Evolutionary conservation across 1,140 invertebrate species (phyloP).

Genomic region (Adoxophyes honmai): DNA sequence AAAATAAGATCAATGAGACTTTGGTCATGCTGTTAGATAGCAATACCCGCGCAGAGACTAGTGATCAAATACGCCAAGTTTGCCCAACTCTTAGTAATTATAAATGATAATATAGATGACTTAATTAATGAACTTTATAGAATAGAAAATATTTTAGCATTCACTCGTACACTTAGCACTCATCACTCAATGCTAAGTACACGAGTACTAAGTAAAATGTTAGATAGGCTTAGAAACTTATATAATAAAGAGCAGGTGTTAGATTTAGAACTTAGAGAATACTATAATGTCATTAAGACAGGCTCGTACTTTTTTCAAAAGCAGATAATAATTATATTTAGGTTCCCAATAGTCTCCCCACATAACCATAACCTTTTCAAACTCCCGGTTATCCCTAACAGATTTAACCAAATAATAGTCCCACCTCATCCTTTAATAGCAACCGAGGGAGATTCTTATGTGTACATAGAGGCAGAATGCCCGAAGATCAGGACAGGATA

Average conservation of each 20-base stretch:
- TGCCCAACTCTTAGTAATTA: slow-evolving; percentile 33
- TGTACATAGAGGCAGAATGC: slow-evolving; percentile 40
- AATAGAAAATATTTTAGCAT: slow-evolving; percentile 39
- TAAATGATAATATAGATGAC: slow-evolving; percentile 35
- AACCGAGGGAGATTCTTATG: no score
- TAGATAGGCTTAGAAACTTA: slow-evolving; percentile 26
- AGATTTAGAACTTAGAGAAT: slow-evolving; percentile 33
- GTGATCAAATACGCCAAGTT: slow-evolving; percentile 32
- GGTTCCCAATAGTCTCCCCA: slow-evolving; percentile 19
- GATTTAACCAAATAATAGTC: slow-evolving; percentile 26
- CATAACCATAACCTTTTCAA: no score
- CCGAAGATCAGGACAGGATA: slow-evolving; percentile 7
- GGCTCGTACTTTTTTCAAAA: slow-evolving; percentile 32
- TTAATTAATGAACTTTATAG: slow-evolving; percentile 31
- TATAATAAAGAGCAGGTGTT: slow-evolving; percentile 26
- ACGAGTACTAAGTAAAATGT: slow-evolving; percentile 21
- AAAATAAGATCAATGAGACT: slow-evolving; percentile 26
- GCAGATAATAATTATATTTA: slow-evolving; percentile 34
- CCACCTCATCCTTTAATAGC: slow-evolving; percentile 34
- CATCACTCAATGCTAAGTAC: slow-evolving; percentile 32
- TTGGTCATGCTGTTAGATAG: slow-evolving; percentile 28
- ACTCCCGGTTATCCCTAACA: slow-evolving; percentile 17
- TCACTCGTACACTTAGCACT: slow-evolving; percentile 28
- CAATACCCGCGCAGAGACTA: slow-evolving; percentile 19
- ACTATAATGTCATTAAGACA: slow-evolving; percentile 34